Evolutionary conservation across 1,140 invertebrate species (phyloP).

Genomic region (Drosophila paulistorum): DNA sequence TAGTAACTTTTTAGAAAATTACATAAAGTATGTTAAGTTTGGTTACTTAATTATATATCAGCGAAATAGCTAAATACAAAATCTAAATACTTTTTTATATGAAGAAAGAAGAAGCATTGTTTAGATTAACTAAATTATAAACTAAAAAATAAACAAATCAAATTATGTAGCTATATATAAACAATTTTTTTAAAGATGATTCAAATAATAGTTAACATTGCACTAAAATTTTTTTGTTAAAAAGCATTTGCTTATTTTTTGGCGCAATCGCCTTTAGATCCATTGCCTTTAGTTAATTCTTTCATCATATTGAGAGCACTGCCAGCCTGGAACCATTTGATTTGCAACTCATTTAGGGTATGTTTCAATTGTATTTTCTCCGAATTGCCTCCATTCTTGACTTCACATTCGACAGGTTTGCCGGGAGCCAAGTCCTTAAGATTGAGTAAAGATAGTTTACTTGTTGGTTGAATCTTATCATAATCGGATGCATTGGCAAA

Average conservation of each 20-base stretch:
- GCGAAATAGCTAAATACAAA: too few relatives aligned
- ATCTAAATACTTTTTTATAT: too few relatives aligned
- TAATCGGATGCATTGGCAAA: slow-evolving; percentile 98
- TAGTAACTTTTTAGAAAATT: slow-evolving; percentile 9
- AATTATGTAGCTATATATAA: too few relatives aligned
- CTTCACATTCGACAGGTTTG: slow-evolving; percentile 94
- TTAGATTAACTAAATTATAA: too few relatives aligned
- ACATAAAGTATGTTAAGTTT: too few relatives aligned
- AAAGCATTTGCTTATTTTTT: background rate
- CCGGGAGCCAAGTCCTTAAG: slow-evolving; percentile 94
- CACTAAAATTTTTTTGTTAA: too few relatives aligned
- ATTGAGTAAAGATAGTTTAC: slow-evolving; percentile 95
- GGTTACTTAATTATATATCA: too few relatives aligned
- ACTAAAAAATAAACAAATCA: too few relatives aligned
- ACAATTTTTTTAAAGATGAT: too few relatives aligned
- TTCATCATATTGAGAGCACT: slow-evolving; percentile 99
- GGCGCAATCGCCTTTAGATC: background rate
- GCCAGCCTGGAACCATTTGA: slow-evolving; percentile 98
- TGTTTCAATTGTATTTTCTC: slow-evolving; percentile 96
- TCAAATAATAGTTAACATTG: background rate
- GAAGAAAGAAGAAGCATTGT: too few relatives aligned
- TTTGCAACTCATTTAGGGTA: slow-evolving; percentile 97
- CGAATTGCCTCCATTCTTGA: slow-evolving; percentile 94
- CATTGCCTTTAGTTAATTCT: slow-evolving; percentile 84
- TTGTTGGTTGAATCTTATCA: slow-evolving; percentile 96